Base-by-base conservation (phyloP, 2,113 vertebrate genomes). In the Damaliscus lunatus region DNA sequence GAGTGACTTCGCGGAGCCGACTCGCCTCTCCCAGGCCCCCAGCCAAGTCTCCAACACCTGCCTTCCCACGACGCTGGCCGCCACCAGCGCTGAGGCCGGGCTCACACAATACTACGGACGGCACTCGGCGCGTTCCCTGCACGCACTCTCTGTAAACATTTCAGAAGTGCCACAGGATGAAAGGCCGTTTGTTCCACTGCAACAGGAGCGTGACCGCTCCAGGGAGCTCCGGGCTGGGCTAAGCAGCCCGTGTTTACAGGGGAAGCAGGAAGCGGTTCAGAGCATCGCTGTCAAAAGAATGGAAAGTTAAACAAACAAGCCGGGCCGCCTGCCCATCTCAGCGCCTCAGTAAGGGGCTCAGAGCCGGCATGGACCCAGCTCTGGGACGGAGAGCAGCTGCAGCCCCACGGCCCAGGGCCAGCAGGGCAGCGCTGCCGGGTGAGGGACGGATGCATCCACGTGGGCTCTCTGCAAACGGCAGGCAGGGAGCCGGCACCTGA, bases 271-370 rank as follows among this genome's bases (percentile, higher is more conserved):
- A 97, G 97, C 85, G 90, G 94, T 53, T 87, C 97, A 64, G 97
- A 97, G 98, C 97, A 85, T 96, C 78, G 2, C 80, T 96, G 98
- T 98, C 98, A 96, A 53, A 95, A 89, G 89, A 50, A 53, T 40
- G 80, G 55, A 89, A 98, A 98, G 97, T 97, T 96, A 98, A 98
- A 98, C 98, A 98, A 98, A 98, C 98, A 98, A 21, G 60, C 1
- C 2, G 91, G 95, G 97, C 1, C 78, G 94, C 93, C 53, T 85
- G 94, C 97, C 3, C 17, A 4, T 36, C 95, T 93, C 95, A 57
- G 95, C 6, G 0, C 97, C 64, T 93, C 87, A 1, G 84, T 19
- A 5, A 7, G 23, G 50, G 82, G 12, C 23, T n/a, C 31, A 9
- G 29, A 46, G 29, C 6, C 1, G 43, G 80, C 50, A 33, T n/a